A percentile compares a stretch with the other conserved stretches of the same genome.
phyloP scores from a whole-genome alignment of 2,888 invertebrate genomes.

The Gasteruption jaculator region DNA sequence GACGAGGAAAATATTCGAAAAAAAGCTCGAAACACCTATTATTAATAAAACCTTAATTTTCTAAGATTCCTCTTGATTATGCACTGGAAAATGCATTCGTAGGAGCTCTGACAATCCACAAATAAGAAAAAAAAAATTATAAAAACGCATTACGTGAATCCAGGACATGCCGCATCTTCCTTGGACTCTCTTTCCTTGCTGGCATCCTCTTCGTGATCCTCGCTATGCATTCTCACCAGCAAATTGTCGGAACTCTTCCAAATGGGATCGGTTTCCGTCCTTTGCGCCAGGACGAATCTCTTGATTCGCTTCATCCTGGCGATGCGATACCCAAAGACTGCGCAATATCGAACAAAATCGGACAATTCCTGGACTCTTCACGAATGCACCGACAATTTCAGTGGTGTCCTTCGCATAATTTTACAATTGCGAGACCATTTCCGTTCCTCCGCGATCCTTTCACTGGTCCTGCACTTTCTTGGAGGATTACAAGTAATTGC shows the following conservation, averaged over 20 bases:
- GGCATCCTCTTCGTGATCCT: constrained; percentile 26
- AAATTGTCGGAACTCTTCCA: constrained; percentile 47
- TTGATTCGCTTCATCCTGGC: constrained; percentile 47
- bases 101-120: too few relatives aligned
- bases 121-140: constrained; percentile 2
- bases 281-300: constrained; percentile 48
- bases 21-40: too few relatives aligned
- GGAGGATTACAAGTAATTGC: too few relatives aligned
- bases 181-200: constrained; percentile 15
- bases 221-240: constrained; percentile 32
- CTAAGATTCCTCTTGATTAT: too few relatives aligned
- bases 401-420: too few relatives aligned
- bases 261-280: constrained; percentile 41
- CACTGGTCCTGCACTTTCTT: too few relatives aligned
- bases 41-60: too few relatives aligned
- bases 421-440: too few relatives aligned
- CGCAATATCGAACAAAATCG: background rate
- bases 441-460: too few relatives aligned
- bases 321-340: constrained; percentile 1
- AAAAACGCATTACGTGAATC: constrained; percentile 28
- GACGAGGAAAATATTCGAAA: too few relatives aligned
- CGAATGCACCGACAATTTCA: too few relatives aligned
- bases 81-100: too few relatives aligned
- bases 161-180: constrained; percentile 16
- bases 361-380: constrained; percentile 2